Conservation (phyloP, 2,797 vertebrate genomes). For the Monodelphis domestica region DNA sequence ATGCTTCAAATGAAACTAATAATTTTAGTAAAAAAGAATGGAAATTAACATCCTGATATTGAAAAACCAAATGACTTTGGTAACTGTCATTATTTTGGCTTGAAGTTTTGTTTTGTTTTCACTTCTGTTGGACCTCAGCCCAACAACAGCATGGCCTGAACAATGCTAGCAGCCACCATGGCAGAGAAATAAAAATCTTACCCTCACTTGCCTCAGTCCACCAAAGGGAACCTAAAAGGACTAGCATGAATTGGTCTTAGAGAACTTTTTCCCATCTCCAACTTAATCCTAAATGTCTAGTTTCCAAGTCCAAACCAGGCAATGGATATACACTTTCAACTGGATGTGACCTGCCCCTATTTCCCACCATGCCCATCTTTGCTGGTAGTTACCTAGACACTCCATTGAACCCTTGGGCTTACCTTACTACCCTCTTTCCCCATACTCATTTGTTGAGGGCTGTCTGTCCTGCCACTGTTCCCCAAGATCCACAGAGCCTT, state of each 20-base stretch:
- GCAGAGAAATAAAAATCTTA: not conserved
- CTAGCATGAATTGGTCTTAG: not conserved
- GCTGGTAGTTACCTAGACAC: not conserved
- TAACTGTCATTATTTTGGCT: not conserved
- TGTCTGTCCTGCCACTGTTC: not conserved
- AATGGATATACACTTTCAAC: not conserved
- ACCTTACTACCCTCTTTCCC: not conserved
- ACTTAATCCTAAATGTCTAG: not conserved
- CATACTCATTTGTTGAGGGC: not conserved
- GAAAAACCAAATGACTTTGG: not conserved
- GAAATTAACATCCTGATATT: conserved; percentile 11
- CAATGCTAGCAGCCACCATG: not conserved
- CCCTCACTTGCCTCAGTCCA: not conserved
- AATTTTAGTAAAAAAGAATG: conserved; percentile 23
- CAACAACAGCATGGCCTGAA: not conserved
- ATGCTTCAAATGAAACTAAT: conserved; percentile 13
- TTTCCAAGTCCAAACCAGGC: not conserved
- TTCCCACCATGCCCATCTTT: not conserved
- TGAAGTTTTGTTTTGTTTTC: conserved; percentile 4
- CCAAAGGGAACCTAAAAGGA: not conserved
- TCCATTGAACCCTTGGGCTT: not conserved
- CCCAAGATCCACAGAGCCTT: not conserved
- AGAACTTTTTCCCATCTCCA: not conserved
- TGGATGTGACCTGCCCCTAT: not conserved
- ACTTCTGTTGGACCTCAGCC: not conserved